Base-by-base conservation (phyloP, 2,888 invertebrate species). In the Bellardia bayeri region DNA sequence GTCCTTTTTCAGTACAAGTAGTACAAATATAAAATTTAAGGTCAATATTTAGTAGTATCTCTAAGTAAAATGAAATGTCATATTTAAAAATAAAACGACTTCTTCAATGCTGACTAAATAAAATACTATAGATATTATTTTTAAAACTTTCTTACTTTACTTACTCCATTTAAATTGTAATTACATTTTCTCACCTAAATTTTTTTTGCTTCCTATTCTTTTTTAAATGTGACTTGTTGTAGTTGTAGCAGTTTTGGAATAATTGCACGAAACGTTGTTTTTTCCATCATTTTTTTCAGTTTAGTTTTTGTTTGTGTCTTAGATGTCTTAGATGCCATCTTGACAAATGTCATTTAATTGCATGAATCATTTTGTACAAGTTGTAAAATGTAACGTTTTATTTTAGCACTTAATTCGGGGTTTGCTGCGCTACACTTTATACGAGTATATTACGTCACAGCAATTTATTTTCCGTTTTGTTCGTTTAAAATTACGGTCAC, bases 281-380 rank as follows among this genome's bases (percentile, higher is more conserved):
- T 51, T 14, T 8, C 5, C 5, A 8, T 7, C 8, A 33, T 13
- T 23, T 23, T 23, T 71, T 37, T 37, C n/a, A 63, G 7, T 63
- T 23, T 33, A 33, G 14, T 66, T 66, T 72, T 56, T 64, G 33
- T 82, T 66, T 66, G 66, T 66, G 66, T 74, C 51, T 58, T 68
- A 23, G 23, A 0, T 58, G 61, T 40, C 68, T 69, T 81, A 54
- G 49, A 71, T 76, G 74, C n/a, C 78, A 79, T 42, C 68, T 74
- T 82, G 86, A 86, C 68, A 79, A 79, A 79, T 86, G 63, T 68
- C 63, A 79, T 54, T 86, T 68, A 86, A 82, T 85, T 85, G 61
- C 69, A 63, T 23, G 61, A 78, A 78, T 76, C 72, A 78, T 79
- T 82, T 79, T 42, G 13, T 66, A 74, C 63, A 9, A 56, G 23